Evolutionary conservation across 1,140 invertebrate genomes (phyloP), one percentile per base, ranked within the genome.

Genomic region (Megathymus violae): DNA sequence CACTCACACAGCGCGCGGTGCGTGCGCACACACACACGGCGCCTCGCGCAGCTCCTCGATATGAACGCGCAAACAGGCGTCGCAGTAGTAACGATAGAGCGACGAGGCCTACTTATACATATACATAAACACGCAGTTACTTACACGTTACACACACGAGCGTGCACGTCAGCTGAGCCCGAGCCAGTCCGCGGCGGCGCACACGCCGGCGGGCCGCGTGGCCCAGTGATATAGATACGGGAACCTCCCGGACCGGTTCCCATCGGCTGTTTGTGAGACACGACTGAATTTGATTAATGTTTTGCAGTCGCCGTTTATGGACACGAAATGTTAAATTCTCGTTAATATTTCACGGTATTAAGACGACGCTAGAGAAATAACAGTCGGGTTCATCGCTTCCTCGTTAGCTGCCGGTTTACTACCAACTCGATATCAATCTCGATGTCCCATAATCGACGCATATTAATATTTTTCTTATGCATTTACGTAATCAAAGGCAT

Each of bases 11-110:
- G 40, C 68, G 68, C 67, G 46, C 69, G 41, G 50, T 48, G 48
- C 19, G 9, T 40, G 4, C 17, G 11, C 25, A 25, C 48, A 31
- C 36, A n/a, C n/a, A n/a, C n/a, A n/a, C n/a, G n/a, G n/a, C n/a
- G n/a, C n/a, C n/a, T n/a, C n/a, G n/a, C n/a, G n/a, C n/a, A n/a
- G n/a, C n/a, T n/a, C n/a, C n/a, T n/a, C n/a, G n/a, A n/a, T n/a
- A n/a, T n/a, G n/a, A n/a, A n/a, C n/a, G n/a, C 67, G 61, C 72
- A 75, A 64, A 75, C 67, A 74, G 36, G 38, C 64, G 66, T 47
- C 48, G 36, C 38, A 47, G 38, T 38, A 51, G 34, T 47, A 27
- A 58, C 4, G 7, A 50, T 9, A 15, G 15, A 14, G 15, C 27
- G 14, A 15, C 13, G 47, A 34, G 47, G 14, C 47, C 47, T 36